Base-by-base conservation (phyloP, 1,140 invertebrate species). In the Drosophila tsacasi region DNA sequence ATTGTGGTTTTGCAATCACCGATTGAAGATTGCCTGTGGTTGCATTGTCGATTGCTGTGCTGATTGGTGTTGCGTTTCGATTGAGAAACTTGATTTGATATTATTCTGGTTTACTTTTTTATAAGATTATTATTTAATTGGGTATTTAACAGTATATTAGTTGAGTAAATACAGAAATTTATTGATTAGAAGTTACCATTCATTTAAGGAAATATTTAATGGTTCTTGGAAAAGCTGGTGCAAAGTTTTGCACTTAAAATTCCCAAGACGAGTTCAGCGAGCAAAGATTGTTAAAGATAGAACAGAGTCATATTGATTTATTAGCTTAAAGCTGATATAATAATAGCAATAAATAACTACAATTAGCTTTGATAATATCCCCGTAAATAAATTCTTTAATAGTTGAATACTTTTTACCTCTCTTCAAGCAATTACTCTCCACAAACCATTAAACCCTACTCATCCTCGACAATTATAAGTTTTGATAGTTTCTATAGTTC, bases 1-100 rank as follows among this genome's bases (percentile, higher is more conserved):
- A 27, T 46, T 69, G 19, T 52, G 62, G 62, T 40, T 65, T 65
- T 25, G 67, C 32, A 67, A 67, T 67, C 40, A 7, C 23, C 44
- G 64, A 25, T 39, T 46, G 27, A 23, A 62, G 40, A 44, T 62
- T 35, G 19, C 27, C 63, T 62, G 58, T 25, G 63, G 58, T 42
- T 32, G 57, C 27, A 25, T 32, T 44, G 27, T 21, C 19, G 10
- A 49, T 32, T 50, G 27, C 15, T 30, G 19, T 40, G 15, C 42
- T 61, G 19, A 64, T 59, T 23, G 17, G 21, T 30, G 9, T 32
- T 42, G n/a, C 5, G 23, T 44, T 65, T 44, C 39, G 8, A 62
- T 23, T 15, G 10, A 10, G 21, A 3, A 42, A 23, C 27, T 32
- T 10, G 1, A 23, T 30, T 60, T 40, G 13, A 13, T 58, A 10